These are phyloP conservation scores for Lepus europaeus DNA, from an alignment of 2,113 vertebrate species.

Conservation along the genomic window DNA sequence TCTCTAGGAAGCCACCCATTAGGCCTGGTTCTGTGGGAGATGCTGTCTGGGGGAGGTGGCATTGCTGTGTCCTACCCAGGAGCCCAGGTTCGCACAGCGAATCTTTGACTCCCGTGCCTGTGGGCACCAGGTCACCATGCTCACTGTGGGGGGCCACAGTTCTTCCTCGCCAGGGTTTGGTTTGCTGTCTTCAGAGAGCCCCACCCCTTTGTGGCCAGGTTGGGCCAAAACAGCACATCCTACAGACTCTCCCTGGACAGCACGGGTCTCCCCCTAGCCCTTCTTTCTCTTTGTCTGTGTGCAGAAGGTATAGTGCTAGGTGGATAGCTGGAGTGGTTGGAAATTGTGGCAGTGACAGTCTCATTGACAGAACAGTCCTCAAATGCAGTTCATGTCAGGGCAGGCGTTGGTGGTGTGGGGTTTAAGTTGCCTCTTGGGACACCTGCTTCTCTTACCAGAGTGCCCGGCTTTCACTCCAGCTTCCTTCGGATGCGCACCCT, in stretches of 20 bases:
- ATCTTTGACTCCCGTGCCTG: conserved; percentile 87
- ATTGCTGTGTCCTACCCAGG: conserved; percentile 85
- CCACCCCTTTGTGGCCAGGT: conserved; percentile 84
- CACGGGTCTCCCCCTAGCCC: conserved; percentile 56
- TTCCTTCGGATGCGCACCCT: no score
- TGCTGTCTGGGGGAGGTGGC: conserved; percentile 88
- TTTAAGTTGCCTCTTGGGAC: no score
- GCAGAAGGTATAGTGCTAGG: conserved; percentile 83
- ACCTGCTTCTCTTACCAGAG: no score
- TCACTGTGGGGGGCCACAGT: conserved; percentile 83
- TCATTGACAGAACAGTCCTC: conserved; percentile 85
- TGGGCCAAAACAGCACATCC: conserved; percentile 90
- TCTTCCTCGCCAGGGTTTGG: conserved; percentile 84
- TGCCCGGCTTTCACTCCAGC: no score
- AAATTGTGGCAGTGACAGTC: conserved; percentile 87
- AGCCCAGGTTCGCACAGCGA: conserved; percentile 85
- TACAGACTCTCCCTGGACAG: conserved; percentile 89
- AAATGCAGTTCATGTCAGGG: conserved; percentile 84
- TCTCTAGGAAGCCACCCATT: conserved; percentile 82
- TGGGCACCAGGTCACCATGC: conserved; percentile 81
- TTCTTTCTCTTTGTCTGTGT: conserved; percentile 72
- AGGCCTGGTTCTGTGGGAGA: conserved; percentile 85
- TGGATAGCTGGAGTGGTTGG: conserved; percentile 83
- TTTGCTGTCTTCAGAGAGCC: conserved; percentile 82
- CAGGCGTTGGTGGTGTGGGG: no score